These are phyloP conservation scores for Cryptomyrus ogoouensis DNA, from an alignment of 2,113 vertebrate genomes.

Conservation along the genomic window DNA sequence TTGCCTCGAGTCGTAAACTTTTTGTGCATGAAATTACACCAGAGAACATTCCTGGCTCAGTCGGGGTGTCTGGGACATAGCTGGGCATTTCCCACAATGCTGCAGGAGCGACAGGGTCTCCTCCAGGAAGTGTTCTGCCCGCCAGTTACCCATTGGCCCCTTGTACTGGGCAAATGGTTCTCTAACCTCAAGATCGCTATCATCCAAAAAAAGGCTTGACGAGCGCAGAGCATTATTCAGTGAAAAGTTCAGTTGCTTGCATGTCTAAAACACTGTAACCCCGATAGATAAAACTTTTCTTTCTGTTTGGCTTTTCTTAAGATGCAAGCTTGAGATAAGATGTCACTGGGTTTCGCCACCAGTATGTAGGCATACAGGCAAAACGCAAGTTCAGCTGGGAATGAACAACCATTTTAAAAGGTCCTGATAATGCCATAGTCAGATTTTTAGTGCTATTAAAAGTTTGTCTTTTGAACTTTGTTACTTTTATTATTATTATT, in stretches of 20 bases:
- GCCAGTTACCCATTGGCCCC: neutral
- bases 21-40: slow-evolving; percentile 15
- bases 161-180: neutral
- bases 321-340: neutral
- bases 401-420: neutral
- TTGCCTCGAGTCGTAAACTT: slow-evolving; percentile 26
- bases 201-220: neutral
- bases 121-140: neutral
- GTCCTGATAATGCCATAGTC: neutral
- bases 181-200: neutral
- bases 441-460: neutral
- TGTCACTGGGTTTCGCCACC: neutral
- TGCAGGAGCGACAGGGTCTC: neutral
- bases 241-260: neutral
- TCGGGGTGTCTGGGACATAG: neutral
- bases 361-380: neutral
- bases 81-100: neutral
- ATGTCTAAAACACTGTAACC: neutral
- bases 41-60: slow-evolving; percentile 19
- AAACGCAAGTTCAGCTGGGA: neutral
- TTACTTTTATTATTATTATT: neutral
- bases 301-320: neutral
- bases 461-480: neutral
- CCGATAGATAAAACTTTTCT: neutral
- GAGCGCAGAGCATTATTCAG: neutral